A percentile compares a stretch with the other conserved stretches of the same genome.
Evolutionary conservation across 2,888 invertebrate species (phyloP).

Genomic region (Auanema freiburgensis): DNA sequence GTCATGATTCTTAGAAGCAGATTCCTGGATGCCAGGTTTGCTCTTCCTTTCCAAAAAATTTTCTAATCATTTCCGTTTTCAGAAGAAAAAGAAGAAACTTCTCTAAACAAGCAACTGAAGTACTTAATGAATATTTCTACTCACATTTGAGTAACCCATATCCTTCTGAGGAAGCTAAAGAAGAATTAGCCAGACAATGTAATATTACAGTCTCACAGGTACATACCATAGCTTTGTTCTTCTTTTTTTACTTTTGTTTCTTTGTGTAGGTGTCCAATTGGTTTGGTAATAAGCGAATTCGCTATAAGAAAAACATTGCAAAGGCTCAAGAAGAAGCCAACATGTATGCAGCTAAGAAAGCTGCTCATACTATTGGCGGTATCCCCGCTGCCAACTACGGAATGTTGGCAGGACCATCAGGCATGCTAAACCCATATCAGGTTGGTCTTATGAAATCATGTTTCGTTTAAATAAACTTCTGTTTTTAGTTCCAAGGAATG

Average conservation of each 20-base stretch:
- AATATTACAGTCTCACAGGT: conserved; percentile 97
- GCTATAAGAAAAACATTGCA: conserved; percentile 99
- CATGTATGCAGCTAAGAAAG: conserved; percentile 96
- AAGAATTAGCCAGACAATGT: conserved; percentile 97
- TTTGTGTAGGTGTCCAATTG: conserved; percentile 77
- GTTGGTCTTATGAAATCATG: conserved; percentile 25
- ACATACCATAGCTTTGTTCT: not conserved
- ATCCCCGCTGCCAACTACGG: conserved; percentile 18
- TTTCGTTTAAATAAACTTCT: no score
- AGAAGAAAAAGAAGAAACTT: conserved; percentile 89
- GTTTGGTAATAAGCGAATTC: conserved; percentile 99
- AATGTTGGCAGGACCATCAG: conserved; percentile 26
- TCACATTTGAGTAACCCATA: conserved; percentile 99
- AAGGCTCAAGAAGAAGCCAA: conserved; percentile 98
- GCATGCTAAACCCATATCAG: conserved; percentile 14
- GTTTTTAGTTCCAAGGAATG: conserved; percentile 35
- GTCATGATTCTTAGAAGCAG: conserved; percentile 93
- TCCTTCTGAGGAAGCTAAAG: conserved; percentile 99
- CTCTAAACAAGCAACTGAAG: conserved; percentile 98
- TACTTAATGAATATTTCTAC: conserved; percentile 98
- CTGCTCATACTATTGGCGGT: conserved; percentile 66
- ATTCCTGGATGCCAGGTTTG: conserved; percentile 62
- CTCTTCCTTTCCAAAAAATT: not conserved
- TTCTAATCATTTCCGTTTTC: conserved; percentile 3
- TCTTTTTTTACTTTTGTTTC: not conserved